Evolutionary conservation across 2,888 invertebrate genomes (phyloP).

Genomic region (Pammene aurita): DNA sequence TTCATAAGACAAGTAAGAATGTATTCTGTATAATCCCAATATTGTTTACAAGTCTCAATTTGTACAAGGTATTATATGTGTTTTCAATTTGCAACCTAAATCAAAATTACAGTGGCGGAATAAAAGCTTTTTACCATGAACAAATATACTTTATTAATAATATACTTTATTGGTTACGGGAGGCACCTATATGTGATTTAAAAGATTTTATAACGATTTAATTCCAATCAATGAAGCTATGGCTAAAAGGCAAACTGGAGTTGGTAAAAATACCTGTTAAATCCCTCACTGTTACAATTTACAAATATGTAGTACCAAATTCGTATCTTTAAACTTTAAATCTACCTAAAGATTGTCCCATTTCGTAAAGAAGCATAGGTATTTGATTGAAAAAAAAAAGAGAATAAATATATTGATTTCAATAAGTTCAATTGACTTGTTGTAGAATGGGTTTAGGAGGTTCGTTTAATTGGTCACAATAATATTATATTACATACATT

Average conservation of each 20-base stretch:
- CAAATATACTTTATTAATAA: conserved; percentile 9
- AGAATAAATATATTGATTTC: conserved; percentile 41
- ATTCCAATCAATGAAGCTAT: conserved; percentile 8
- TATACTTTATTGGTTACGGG: conserved; percentile 13
- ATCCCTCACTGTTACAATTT: conserved; percentile 40
- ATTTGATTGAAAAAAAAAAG: conserved; percentile 32
- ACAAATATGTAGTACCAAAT: conserved; percentile 13
- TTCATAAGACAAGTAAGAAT: too few relatives aligned
- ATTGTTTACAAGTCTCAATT: too few relatives aligned
- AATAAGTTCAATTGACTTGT: conserved; percentile 55
- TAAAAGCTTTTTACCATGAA: conserved; percentile 21
- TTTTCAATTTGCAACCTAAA: conserved; percentile 1
- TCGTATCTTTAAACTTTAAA: conserved; percentile 12
- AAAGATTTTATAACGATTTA: conserved; percentile 20
- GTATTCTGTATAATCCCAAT: too few relatives aligned
- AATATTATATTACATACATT: conserved; percentile 39
- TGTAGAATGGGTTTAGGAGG: conserved; percentile 47
- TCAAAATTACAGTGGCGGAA: conserved; percentile 11
- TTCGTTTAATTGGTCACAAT: conserved; percentile 40
- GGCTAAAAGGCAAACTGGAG: conserved; percentile 25
- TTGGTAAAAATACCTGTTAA: conserved; percentile 22
- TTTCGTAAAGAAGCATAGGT: conserved; percentile 7
- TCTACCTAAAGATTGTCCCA: conserved; percentile 5
- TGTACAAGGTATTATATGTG: not conserved
- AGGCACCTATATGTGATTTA: conserved; percentile 32